phyloP scores from a whole-genome alignment of 2,797 vertebrate genomes.

The Argya squamiceps region DNA sequence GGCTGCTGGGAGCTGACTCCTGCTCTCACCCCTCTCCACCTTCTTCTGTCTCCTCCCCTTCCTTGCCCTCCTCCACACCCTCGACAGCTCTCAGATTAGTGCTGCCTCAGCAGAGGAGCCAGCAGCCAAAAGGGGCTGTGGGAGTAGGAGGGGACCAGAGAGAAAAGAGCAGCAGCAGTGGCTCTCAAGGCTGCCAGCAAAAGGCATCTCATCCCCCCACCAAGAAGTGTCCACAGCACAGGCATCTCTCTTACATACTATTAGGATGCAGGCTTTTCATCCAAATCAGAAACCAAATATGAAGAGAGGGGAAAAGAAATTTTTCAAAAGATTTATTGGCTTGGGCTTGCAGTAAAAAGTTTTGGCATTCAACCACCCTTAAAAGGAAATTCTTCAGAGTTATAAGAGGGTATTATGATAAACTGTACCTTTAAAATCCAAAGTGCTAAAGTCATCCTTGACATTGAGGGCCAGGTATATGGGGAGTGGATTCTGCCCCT shows the following conservation, averaged over 20 bases:
- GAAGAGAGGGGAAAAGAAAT: background rate
- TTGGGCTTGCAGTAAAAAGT: background rate
- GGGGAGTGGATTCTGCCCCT: conserved; percentile 79
- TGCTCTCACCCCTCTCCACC: background rate
- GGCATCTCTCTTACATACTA: background rate
- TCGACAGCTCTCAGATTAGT: background rate
- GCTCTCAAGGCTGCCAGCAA: background rate
- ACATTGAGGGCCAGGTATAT: conserved; percentile 78
- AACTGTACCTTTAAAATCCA: conserved; percentile 79
- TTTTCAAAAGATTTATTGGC: background rate
- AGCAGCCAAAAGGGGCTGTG: background rate
- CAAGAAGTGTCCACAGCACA: background rate
- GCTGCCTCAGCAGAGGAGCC: background rate
- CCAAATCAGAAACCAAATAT: background rate
- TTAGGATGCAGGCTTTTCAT: background rate
- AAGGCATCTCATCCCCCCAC: background rate
- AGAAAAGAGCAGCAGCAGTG: background rate
- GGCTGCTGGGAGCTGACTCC: background rate
- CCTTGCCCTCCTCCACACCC: background rate
- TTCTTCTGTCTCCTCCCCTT: background rate
- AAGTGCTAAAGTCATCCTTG: conserved; percentile 61
- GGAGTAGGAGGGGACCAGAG: background rate
- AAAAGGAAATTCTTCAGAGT: background rate
- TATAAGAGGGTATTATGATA: background rate
- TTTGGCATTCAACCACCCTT: background rate